Evolutionary conservation across 2,888 invertebrate genomes (phyloP).

Genomic region (Tetrapedia diversipes): DNA sequence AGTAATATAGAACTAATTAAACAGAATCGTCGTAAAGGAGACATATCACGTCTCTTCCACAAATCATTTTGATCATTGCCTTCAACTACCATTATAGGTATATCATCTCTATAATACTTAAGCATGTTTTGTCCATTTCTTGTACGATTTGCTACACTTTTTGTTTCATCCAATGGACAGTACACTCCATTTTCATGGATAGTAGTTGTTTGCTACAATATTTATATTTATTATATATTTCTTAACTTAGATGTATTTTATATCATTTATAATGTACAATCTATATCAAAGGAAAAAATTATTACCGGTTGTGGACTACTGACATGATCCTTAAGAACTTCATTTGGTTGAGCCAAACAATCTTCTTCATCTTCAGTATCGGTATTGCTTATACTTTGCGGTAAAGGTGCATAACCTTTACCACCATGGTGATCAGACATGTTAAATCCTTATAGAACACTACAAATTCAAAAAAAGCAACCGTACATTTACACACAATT

Average conservation of each 20-base stretch:
- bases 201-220: conserved; percentile 67
- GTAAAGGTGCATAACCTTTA: conserved; percentile 88
- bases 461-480: neutral
- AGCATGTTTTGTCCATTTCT: conserved; percentile 75
- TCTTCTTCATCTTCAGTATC: conserved; percentile 89
- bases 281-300: neutral
- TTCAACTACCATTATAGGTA: conserved; percentile 80
- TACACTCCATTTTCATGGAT: conserved; percentile 76
- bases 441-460: conserved; percentile 11
- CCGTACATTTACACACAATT: too few species aligned
- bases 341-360: conserved; percentile 61
- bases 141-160: conserved; percentile 71
- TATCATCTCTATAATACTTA: conserved; percentile 77
- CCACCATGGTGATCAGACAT: conserved; percentile 77
- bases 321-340: conserved; percentile 56
- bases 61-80: conserved; percentile 75
- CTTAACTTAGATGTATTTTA: neutral
- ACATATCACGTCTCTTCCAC: conserved; percentile 84
- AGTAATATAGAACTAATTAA: conserved; percentile 89
- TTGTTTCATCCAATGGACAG: conserved; percentile 77
- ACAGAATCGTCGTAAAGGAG: conserved; percentile 87
- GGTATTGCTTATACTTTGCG: conserved; percentile 90
- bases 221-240: neutral
- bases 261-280: neutral
- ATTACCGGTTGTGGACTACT: conserved; percentile 55